Percentiles rank a stretch among this genome's conserved stretches.
These are phyloP conservation scores for Nowickia ferox DNA, from an alignment of 2,888 invertebrate genomes.

Conservation along the genomic window DNA sequence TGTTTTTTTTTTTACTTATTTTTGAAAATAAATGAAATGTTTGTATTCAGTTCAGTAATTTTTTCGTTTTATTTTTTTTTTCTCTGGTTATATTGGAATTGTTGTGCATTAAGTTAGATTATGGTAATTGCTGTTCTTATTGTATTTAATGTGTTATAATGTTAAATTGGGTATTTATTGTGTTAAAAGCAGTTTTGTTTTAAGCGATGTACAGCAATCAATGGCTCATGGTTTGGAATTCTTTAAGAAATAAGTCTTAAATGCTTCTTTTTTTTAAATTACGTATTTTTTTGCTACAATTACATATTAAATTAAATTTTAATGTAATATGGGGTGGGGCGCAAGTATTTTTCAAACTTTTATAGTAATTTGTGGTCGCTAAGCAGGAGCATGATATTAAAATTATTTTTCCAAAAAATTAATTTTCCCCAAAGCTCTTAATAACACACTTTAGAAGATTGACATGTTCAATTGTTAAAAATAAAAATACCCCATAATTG, in stretches of 20 bases:
- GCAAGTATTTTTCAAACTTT: too few species aligned
- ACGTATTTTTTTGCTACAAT: too few species aligned
- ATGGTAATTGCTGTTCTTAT: constrained; percentile 68
- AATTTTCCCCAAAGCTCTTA: too few species aligned
- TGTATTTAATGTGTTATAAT: constrained; percentile 62
- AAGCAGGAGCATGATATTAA: too few species aligned
- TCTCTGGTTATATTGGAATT: constrained; percentile 42
- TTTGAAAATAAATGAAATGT: constrained; percentile 38
- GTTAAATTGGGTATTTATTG: constrained; percentile 74
- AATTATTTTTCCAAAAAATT: too few species aligned
- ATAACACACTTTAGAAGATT: too few species aligned
- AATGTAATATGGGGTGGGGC: too few species aligned
- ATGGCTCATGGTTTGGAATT: constrained; percentile 46
- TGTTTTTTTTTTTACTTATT: constrained; percentile 16
- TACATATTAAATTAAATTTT: too few species aligned
- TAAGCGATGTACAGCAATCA: constrained; percentile 43
- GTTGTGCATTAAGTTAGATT: constrained; percentile 67
- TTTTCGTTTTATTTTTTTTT: constrained; percentile 20
- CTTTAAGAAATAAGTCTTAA: neutral
- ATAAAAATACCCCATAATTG: too few species aligned
- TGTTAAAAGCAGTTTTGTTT: constrained; percentile 47
- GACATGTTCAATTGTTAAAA: too few species aligned
- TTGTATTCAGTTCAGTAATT: constrained; percentile 20
- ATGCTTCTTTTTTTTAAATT: too few species aligned
- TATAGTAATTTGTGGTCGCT: too few species aligned